A percentile compares a stretch with the other conserved stretches of the same genome.
phyloP scores from a whole-genome alignment of 2,797 vertebrate species.

The Agapornis canus region DNA sequence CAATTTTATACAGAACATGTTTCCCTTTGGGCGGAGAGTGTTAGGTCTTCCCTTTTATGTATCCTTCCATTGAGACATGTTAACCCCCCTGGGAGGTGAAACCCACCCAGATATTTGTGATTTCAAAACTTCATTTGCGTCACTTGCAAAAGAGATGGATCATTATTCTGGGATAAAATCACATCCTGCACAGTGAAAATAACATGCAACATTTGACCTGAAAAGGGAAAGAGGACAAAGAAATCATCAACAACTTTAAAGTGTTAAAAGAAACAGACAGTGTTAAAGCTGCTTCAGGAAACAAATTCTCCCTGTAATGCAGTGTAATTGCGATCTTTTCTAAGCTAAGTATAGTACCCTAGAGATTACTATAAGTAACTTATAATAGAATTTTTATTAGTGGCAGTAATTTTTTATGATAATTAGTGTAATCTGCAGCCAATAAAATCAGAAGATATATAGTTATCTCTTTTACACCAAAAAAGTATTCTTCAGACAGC shows the following conservation, averaged over 20 bases:
- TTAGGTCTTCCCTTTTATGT: slow-evolving; percentile 75
- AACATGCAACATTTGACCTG: slow-evolving; percentile 79
- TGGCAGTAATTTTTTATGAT: slow-evolving; percentile 83
- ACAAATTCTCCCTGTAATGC: slow-evolving; percentile 74
- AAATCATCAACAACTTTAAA: not conserved
- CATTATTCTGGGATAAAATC: slow-evolving; percentile 80
- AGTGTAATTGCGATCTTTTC: slow-evolving; percentile 75
- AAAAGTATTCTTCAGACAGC: slow-evolving; percentile 72
- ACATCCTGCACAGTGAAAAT: slow-evolving; percentile 91
- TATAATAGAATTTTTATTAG: slow-evolving; percentile 86
- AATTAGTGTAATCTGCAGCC: slow-evolving; percentile 83
- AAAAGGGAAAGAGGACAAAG: slow-evolving; percentile 19
- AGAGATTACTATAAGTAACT: slow-evolving; percentile 83
- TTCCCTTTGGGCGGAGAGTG: slow-evolving; percentile 81
- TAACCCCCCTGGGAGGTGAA: slow-evolving; percentile 73
- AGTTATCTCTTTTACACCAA: slow-evolving; percentile 76
- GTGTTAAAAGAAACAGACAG: slow-evolving; percentile 65
- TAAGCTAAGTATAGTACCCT: slow-evolving; percentile 76
- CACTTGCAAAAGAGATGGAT: slow-evolving; percentile 82
- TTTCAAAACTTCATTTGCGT: slow-evolving; percentile 85
- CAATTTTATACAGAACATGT: slow-evolving; percentile 77
- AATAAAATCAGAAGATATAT: slow-evolving; percentile 82
- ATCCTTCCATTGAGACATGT: slow-evolving; percentile 79
- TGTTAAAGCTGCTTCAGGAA: slow-evolving; percentile 67
- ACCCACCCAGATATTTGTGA: slow-evolving; percentile 83